phyloP scores from a whole-genome alignment of 2,113 vertebrate genomes.

The Holacanthus passer region DNA sequence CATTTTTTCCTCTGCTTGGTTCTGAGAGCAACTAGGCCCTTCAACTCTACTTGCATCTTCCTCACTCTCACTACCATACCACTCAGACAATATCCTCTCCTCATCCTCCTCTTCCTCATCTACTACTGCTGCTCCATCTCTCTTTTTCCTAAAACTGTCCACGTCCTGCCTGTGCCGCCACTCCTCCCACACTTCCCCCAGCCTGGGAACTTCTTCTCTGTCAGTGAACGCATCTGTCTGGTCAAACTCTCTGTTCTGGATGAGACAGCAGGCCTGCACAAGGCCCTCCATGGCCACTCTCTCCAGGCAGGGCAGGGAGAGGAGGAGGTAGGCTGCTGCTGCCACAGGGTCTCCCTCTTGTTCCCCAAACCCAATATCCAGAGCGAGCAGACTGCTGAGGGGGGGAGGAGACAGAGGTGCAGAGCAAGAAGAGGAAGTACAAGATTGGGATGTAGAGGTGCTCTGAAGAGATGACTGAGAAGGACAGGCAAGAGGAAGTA shows the following conservation, averaged over 20 bases:
- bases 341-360: slow-evolving; percentile 62
- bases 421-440: slow-evolving; percentile 11
- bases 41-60: slow-evolving; percentile 25
- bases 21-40: neutral
- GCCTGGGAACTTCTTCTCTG: slow-evolving; percentile 62
- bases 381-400: slow-evolving; percentile 77
- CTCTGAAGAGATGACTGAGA: neutral
- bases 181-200: slow-evolving; percentile 72
- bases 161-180: slow-evolving; percentile 20
- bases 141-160: neutral
- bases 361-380: slow-evolving; percentile 81
- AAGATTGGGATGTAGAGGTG: slow-evolving; percentile 7
- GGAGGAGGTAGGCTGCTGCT: slow-evolving; percentile 78
- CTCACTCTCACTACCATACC: slow-evolving; percentile 34
- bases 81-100: slow-evolving; percentile 32
- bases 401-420: slow-evolving; percentile 36
- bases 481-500: slow-evolving; percentile 67
- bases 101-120: slow-evolving; percentile 34
- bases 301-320: slow-evolving; percentile 75
- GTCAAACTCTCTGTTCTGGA: slow-evolving; percentile 64
- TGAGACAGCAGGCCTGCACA: slow-evolving; percentile 73
- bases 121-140: slow-evolving; percentile 7
- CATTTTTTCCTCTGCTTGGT: slow-evolving; percentile 9
- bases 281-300: slow-evolving; percentile 78
- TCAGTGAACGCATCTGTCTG: slow-evolving; percentile 61